Evolutionary conservation across 2,113 vertebrate species (phyloP).

Genomic region (Petroica traversi): DNA sequence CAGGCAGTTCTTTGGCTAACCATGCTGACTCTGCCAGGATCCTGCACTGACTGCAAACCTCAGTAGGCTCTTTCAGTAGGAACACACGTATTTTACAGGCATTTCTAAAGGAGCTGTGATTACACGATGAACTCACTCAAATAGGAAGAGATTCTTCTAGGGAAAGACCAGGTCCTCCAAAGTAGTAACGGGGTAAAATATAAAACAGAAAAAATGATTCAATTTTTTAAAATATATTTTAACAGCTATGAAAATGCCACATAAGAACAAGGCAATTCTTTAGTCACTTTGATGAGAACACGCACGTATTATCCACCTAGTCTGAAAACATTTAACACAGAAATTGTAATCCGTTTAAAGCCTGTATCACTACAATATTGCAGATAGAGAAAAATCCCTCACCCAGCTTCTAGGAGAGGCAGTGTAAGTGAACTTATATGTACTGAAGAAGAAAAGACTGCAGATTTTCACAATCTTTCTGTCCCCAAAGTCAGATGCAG

Average conservation of each 20-base stretch:
- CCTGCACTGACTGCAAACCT: not conserved
- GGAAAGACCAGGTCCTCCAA: not conserved
- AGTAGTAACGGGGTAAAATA: not conserved
- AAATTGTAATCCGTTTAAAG: not conserved
- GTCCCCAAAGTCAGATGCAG: not conserved
- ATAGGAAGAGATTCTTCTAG: not conserved
- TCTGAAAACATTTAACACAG: not conserved
- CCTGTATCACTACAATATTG: not conserved
- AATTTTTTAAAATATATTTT: not conserved
- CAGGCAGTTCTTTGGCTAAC: not conserved
- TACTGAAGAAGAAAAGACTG: rapidly evolving
- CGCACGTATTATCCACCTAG: not conserved
- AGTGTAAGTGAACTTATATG: not conserved
- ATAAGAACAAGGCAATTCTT: not conserved
- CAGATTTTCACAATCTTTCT: not conserved
- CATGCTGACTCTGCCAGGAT: not conserved
- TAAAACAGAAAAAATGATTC: not conserved
- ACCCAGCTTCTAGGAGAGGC: not conserved
- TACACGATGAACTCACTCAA: not conserved
- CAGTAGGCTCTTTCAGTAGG: not conserved
- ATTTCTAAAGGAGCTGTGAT: not conserved
- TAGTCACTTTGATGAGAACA: not conserved
- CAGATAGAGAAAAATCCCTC: not conserved
- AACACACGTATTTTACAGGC: not conserved
- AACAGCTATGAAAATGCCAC: not conserved